Percentiles rank a stretch among this genome's conserved stretches.
These are phyloP conservation scores for Temnothorax unifasciatus DNA, from an alignment of 2,888 invertebrate species.

Conservation along the genomic window DNA sequence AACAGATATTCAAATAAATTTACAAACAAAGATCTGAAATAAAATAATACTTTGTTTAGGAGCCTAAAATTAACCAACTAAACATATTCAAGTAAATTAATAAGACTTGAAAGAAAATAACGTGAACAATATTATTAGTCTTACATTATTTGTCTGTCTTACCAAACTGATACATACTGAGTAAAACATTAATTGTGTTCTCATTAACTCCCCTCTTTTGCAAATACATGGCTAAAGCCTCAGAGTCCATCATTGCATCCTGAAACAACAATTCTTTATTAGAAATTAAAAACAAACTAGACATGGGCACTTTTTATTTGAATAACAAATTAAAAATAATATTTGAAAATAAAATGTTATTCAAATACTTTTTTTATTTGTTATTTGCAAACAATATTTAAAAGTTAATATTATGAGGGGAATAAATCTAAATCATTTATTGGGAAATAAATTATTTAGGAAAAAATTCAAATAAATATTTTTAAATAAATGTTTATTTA, in stretches of 20 bases:
- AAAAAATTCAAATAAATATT: not conserved
- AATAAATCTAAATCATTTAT: conserved; percentile 14
- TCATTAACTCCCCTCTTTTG: not conserved
- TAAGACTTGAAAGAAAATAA: not conserved
- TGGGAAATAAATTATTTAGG: not conserved
- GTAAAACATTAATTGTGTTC: not conserved
- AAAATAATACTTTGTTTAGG: not conserved
- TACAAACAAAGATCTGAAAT: not conserved
- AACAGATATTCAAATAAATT: conserved; percentile 6
- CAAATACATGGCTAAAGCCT: not conserved
- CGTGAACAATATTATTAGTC: not conserved
- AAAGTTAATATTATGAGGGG: not conserved
- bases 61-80: not conserved
- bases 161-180: conserved; percentile 5
- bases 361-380: not conserved
- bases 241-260: not conserved
- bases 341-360: conserved; percentile 5
- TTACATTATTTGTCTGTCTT: not conserved
- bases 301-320: not conserved
- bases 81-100: not conserved
- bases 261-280: conserved; percentile 9
- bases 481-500: not conserved
- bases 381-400: conserved; percentile 9
- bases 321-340: not conserved
- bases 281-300: conserved; percentile 6